Evolutionary conservation across 2,113 vertebrate species (phyloP), one percentile per base, ranked within the genome.

Genomic region (Monarcha castaneiventris): DNA sequence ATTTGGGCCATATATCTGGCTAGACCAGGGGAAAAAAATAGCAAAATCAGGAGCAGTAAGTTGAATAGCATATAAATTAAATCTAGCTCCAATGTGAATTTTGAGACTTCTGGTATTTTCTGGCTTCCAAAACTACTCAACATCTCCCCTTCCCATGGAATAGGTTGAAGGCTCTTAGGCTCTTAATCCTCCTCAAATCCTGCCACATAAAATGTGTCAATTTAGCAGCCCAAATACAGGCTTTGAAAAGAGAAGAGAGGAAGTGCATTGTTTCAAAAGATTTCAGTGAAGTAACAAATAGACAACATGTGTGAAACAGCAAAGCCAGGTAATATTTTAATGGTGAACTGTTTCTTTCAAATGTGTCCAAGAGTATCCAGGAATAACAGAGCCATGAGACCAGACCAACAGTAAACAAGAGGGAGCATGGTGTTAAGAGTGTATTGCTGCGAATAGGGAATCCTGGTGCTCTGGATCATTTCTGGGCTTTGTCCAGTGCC

Each of bases 311-410:
- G 51, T 43, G 52, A 87, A 93, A 39, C 16, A 84, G 17, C 30
- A 79, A 76, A 96, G 7, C 51, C 89, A 91, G 22, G 37, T 80
- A 68, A 83, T 85, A 83, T 54, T 95, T 95, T 81, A 88, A 4
- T 33, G 9, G 30, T n/a, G 32, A 93, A 49, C 22, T 35, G 22
- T 73, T 87, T 78, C 58, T 84, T 96, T 95, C 79, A 88, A 85
- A 66, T 27, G 26, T 33, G 43, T 21, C 71, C 85, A 92, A 83
- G 37, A 76, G 37, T 35, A 82, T 44, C 71, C 46, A 88, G 44
- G 32, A 66, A 46, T 46, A 74, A 69, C 0, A 0, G 54, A 92
- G 55, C 63, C 58, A 77, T 17, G 32, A 52, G 54, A 63, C 71
- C 71, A 73, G 67, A 87, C 71, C 15, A 64, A 56, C 30, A 82